Base-by-base conservation (phyloP, 2,888 invertebrate genomes). In the Myathropa florea region DNA sequence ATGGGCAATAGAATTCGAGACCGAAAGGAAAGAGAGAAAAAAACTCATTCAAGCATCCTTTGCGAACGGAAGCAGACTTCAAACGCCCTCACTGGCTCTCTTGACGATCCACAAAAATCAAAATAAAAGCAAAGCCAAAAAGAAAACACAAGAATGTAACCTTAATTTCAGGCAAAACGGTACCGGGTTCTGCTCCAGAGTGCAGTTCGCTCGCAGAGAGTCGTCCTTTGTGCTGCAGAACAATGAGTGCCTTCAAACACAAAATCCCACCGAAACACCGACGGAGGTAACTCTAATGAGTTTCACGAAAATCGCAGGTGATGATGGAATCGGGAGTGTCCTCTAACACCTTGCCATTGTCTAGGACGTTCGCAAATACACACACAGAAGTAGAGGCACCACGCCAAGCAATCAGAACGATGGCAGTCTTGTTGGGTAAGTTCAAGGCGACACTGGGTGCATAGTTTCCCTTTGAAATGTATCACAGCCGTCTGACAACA, bases 331-430 rank as follows among this genome's bases (percentile, higher is more conserved):
- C 23, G 3, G 28, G 30, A 67, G 12, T 71, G 57, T 72, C 63
- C 72, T 59, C 73, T 85, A 63, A 81, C 65, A 77, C 81, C 72
- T 53, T 28, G 26, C 23, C 28, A 76, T 84, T 84, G 61, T 84
- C 80, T 76, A 39, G 30, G 67, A 59, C 59, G 75, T 75, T 80
- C 70, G 55, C 28, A 67, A 33, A 59, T 33, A 59, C 14, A 36
- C n/a, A 0, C 18, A 10, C 36, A 61, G 10, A 30, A 33, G 14
- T 55, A 57, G 21, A 46, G 72, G 57, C 53, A 72, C n/a, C n/a
- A n/a, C n/a, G n/a, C n/a, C n/a, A n/a, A n/a, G n/a, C n/a, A n/a
- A n/a, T n/a, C n/a, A n/a, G n/a, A n/a, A n/a, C n/a, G n/a, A n/a
- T n/a, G n/a, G n/a, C 3, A 6, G 23, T 71, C 63, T 81, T 67